Evolutionary conservation across 2,113 vertebrate genomes (phyloP).

Genomic region (Corvus cornix): DNA sequence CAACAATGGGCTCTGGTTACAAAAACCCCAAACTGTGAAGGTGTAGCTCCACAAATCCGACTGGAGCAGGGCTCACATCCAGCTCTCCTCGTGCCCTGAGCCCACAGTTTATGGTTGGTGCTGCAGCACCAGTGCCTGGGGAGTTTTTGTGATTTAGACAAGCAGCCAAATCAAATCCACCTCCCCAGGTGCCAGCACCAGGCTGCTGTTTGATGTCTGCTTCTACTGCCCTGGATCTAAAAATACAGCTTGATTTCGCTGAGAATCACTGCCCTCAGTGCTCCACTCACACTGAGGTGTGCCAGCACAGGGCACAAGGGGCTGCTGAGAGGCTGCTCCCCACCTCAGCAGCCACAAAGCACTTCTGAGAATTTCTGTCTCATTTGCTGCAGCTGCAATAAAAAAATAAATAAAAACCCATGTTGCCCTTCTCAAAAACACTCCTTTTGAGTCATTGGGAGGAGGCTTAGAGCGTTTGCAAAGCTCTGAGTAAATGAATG

Average conservation of each 20-base stretch:
- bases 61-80: background rate
- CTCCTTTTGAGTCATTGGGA: background rate
- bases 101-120: background rate
- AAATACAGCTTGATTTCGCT: background rate
- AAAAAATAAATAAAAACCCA: background rate
- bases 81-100: background rate
- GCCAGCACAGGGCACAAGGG: background rate
- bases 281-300: background rate
- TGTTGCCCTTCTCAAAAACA: accelerated
- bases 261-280: background rate
- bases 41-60: background rate
- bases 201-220: background rate
- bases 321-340: background rate
- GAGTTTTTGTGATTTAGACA: background rate
- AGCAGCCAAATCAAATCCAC: background rate
- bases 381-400: background rate
- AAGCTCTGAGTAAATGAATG: background rate
- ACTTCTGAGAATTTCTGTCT: background rate
- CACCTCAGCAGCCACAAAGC: background rate
- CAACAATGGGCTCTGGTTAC: background rate
- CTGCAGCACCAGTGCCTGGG: background rate
- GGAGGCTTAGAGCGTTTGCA: background rate
- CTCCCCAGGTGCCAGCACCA: background rate
- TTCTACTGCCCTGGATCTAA: background rate
- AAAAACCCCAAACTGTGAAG: accelerated